Evolutionary conservation across 1,140 invertebrate species (phyloP), one percentile per base, ranked within the genome.

Genomic region (Anoplolepis gracilipes): DNA sequence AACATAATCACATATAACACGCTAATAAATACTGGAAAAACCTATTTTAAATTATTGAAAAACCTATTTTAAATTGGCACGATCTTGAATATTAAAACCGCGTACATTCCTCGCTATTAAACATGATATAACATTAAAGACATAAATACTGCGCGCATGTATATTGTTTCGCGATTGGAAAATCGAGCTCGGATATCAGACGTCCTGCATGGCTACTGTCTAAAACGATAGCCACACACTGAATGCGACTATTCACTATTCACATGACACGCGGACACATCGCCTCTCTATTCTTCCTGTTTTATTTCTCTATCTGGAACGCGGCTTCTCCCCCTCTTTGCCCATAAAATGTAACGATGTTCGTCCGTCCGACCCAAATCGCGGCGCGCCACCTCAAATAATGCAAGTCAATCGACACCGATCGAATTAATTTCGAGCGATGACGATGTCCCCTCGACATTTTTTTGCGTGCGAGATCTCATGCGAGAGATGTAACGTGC

Each of bases 351-450:
- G 36, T 33, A 82, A 73, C 67, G 55, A 82, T 39, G 53, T 59
- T 42, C 78, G 61, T 67, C 61, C 76, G 67, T 61, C 28, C 78
- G 67, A 82, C 67, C 67, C 53, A 72, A 59, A 82, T 82, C 67
- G 77, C 16, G 33, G 28, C 33, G 64, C 25, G 49, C 65, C 30
- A 11, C 49, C 11, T 11, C 65, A 33, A 57, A 28, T 30, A 81
- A 72, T 30, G 65, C 78, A 42, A 70, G 53, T 72, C 78, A 81
- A 81, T 81, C 67, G 65, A 59, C 65, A 53, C 11, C 53, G 53
- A 82, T 82, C 67, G 67, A 73, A 82, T 82, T 73, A 82, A 73
- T 72, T 57, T 72, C 49, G 53, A 42, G 22, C 49, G 49, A 25
- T 30, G 30, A 28, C 49, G 77, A 57, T 28, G 55, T 16, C 39